These are phyloP conservation scores for Mayetiola destructor DNA, from an alignment of 2,888 invertebrate species.

Conservation along the genomic window DNA sequence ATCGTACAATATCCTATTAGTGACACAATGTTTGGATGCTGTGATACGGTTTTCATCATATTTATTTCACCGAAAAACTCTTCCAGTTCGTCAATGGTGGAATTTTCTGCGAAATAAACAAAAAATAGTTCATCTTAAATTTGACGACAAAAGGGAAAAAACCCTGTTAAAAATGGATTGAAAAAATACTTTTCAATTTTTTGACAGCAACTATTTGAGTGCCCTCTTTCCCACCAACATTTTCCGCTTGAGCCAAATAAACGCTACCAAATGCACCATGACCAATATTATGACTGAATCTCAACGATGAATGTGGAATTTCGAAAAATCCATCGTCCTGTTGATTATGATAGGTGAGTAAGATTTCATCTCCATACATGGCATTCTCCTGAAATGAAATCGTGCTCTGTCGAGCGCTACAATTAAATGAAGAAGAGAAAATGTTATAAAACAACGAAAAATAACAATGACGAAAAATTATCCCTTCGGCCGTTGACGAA, in stretches of 20 bases:
- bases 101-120: conserved; percentile 35
- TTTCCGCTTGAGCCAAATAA: conserved; percentile 47
- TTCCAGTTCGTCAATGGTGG: conserved; percentile 43
- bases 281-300: conserved; percentile 41
- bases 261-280: conserved; percentile 65
- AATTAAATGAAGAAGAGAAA: background rate
- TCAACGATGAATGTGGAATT: conserved; percentile 27
- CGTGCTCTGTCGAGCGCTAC: too few species aligned
- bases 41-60: conserved; percentile 61
- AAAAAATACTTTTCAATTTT: conserved; percentile 47
- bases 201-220: conserved; percentile 54
- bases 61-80: conserved; percentile 65
- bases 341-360: too few species aligned
- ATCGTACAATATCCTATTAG: conserved; percentile 57
- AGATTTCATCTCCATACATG: conserved; percentile 26
- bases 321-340: conserved; percentile 30
- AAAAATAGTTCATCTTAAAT: background rate
- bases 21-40: conserved; percentile 60
- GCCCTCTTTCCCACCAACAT: conserved; percentile 37
- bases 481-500: too few species aligned
- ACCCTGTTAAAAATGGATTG: background rate
- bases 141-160: background rate
- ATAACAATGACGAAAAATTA: too few species aligned
- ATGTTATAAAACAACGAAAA: too few species aligned
- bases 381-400: conserved; percentile 24